Base-by-base conservation (phyloP, 2,888 invertebrate genomes). In the Plagiodera versicolora region DNA sequence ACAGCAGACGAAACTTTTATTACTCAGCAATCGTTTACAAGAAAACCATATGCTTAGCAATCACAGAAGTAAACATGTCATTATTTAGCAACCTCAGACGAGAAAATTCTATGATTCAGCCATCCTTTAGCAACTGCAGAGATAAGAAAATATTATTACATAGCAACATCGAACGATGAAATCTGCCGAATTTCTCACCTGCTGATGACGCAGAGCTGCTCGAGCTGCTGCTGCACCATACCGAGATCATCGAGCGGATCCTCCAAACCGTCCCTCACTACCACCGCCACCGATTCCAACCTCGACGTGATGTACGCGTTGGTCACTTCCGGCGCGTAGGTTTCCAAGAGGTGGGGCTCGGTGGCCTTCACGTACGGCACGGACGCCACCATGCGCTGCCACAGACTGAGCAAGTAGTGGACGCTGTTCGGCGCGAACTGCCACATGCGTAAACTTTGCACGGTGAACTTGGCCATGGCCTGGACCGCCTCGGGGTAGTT, bases 341-440 rank as follows among this genome's bases (percentile, higher is more conserved):
- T 94, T 79, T 97, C 96, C 66, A 98, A 81, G 58, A 95, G 82
- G 79, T 98, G 98, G 0, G 98, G 98, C 78, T 98, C 98, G 0
- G 93, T 88, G 0, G 95, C 94, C 81, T 98, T 97, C 18, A 98
- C 96, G 81, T 98, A 98, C 0, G 98, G 98, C 56, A 98, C 95
- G 0, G 98, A 98, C 0, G 98, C 95, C 5, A 99, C 98, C 97
- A 99, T 96, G 53, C 98, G 87, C 79, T 98, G 98, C 98, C 99
- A 99, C 47, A 99, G 84, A 56, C 95, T 95, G 63, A 99, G 84
- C 46, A 99, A 84, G 80, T 99, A 99, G 80, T 95, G 95, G 11
- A 98, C 95, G 72, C 97, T 97, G 82, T 99, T 99, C 0, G 98
- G 96, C 0, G 98, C 97, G 83, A 98, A 98, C 79, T 98, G 97